Evolutionary conservation across 2,113 vertebrate species (phyloP).

Genomic region (Scalopus aquaticus): DNA sequence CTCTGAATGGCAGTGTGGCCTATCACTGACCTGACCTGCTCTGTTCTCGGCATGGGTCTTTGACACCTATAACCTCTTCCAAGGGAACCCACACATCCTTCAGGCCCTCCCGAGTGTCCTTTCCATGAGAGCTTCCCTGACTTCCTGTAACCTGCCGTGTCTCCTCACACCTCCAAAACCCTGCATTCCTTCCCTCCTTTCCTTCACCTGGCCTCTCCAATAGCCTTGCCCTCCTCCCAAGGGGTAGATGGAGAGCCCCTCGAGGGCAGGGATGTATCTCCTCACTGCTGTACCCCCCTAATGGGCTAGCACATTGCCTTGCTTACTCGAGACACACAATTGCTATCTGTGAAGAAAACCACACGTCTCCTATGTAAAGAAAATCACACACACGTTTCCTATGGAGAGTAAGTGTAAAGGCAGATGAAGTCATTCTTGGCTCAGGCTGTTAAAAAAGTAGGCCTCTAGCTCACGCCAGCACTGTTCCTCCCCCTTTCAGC

Average conservation of each 20-base stretch:
- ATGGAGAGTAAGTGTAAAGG: constrained; percentile 46
- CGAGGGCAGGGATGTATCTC: neutral
- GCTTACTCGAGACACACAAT: neutral
- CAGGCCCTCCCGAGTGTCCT: neutral
- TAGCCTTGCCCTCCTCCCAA: neutral
- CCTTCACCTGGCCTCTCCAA: neutral
- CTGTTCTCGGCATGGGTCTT: neutral
- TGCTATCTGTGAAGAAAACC: neutral
- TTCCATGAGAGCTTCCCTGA: neutral
- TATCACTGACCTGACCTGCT: neutral
- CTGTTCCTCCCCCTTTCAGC: constrained; percentile 33
- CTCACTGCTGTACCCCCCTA: neutral
- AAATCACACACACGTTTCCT: neutral
- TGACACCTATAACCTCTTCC: neutral
- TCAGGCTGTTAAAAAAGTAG: constrained; percentile 35
- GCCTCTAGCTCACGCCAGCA: constrained; percentile 22
- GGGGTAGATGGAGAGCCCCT: neutral
- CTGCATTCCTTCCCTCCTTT: neutral
- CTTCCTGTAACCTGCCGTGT: neutral
- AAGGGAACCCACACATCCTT: too few species aligned
- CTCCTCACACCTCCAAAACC: neutral
- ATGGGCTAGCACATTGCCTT: neutral
- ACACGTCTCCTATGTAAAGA: too few species aligned
- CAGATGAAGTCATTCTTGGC: constrained; percentile 54
- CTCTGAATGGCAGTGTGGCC: neutral